These are phyloP conservation scores for Heloderma charlesbogerti DNA, from an alignment of 2,113 vertebrate species.

Conservation along the genomic window DNA sequence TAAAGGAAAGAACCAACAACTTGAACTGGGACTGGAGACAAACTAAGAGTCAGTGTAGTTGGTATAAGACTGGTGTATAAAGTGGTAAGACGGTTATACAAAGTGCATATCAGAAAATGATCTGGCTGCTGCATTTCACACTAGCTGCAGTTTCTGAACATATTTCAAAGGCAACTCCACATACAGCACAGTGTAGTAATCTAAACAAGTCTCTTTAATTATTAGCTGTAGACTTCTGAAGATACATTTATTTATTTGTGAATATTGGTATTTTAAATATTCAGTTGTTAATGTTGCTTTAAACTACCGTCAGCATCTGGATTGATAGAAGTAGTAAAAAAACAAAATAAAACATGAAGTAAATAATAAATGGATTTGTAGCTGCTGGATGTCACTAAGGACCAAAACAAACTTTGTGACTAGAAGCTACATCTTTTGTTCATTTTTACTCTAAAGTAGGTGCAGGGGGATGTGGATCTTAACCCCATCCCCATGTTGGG, in stretches of 20 bases:
- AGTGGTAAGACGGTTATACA: background rate
- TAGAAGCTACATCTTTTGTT: too few relatives aligned
- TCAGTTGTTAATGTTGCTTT: background rate
- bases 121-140: background rate
- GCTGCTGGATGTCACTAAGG: background rate
- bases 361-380: slow-evolving; percentile 20
- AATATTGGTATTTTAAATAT: background rate
- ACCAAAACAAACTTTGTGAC: too few relatives aligned
- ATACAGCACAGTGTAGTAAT: background rate
- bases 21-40: background rate
- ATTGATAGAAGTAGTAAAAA: background rate
- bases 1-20: background rate
- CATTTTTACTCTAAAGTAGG: too few relatives aligned
- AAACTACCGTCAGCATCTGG: background rate
- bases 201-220: background rate
- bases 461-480: too few relatives aligned
- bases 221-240: background rate
- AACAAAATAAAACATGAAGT: background rate
- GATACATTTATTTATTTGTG: too few relatives aligned
- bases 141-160: background rate
- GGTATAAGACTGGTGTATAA: too few relatives aligned
- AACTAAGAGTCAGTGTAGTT: background rate
- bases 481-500: too few relatives aligned
- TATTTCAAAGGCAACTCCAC: background rate
- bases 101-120: background rate